Evolutionary conservation across 1,140 invertebrate species (phyloP).

Genomic region (Cyphomyrmex costatus): DNA sequence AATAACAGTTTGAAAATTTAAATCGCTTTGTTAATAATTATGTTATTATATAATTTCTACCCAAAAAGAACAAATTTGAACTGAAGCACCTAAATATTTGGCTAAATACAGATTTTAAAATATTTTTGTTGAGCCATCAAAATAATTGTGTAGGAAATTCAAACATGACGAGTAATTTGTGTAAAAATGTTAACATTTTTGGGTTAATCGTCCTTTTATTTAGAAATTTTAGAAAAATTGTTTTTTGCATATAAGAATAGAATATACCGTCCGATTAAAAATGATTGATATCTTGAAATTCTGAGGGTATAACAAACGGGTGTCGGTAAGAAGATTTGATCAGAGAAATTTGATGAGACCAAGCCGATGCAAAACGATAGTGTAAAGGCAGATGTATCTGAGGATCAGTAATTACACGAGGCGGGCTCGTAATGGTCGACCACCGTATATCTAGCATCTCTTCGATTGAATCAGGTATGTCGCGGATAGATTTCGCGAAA

Average conservation of each 20-base stretch:
- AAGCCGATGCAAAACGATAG: constrained; percentile 30
- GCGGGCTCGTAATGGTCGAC: constrained; percentile 63
- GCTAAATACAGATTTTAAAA: no score
- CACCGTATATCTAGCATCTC: constrained; percentile 70
- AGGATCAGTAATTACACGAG: constrained; percentile 73
- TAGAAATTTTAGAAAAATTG: no score
- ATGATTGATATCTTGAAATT: constrained; percentile 25
- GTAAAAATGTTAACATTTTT: no score
- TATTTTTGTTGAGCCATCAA: no score
- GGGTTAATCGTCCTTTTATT: no score
- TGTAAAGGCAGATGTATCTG: constrained; percentile 59
- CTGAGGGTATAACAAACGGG: neutral
- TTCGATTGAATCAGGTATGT: constrained; percentile 52
- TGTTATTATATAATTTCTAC: neutral
- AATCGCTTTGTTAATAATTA: neutral
- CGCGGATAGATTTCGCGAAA: constrained; percentile 41
- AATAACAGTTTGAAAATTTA: neutral
- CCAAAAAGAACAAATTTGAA: no score
- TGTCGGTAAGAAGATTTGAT: neutral
- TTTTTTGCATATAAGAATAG: constrained; percentile 4
- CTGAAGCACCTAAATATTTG: no score
- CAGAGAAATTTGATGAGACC: constrained; percentile 24
- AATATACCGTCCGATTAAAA: neutral
- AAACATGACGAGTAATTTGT: no score
- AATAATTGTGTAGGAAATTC: no score